Evolutionary conservation across 1,140 invertebrate species (phyloP), one percentile per base, ranked within the genome.

Genomic region (Grapholita molesta): DNA sequence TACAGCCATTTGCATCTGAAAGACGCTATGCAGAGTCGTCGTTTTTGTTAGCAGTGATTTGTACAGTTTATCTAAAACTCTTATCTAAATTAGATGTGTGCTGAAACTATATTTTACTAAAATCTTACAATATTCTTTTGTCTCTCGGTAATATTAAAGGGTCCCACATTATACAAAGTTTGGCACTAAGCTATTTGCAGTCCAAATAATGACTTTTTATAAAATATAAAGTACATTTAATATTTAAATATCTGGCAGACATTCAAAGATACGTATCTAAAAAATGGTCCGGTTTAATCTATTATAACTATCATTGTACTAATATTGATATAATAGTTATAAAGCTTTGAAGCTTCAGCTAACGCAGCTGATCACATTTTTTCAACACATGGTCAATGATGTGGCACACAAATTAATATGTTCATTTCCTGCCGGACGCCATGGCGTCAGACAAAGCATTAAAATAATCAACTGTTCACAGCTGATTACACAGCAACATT

Each of bases 1-100:
- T 88, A 89, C 85, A 83, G 80, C 82, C 72, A 88, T 90, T 90
- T 88, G 86, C 88, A 89, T 90, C 74, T 80, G 78, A 88, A 90
- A 88, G 84, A 79, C 79, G 82, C 79, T 79, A 76, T 82, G 77
- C 80, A 80, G 77, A 82, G 79, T 71, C 77, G 78, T 71, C 77
- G 79, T 84, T 88, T 84, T 85, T 84, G 78, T 77, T 70, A 71
- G 69, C 73, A 75, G 82, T 90, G 86, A 90, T 90, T 90, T 90
- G 88, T 89, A 75, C 76, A 52, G 67, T 82, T 83, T 88, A 88
- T 88, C 86, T 86, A 53, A 77, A 78, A 74, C 74, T 84, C 71
- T 77, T 82, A 88, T 90, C 86, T 90, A 79, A 87, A 90, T 85
- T 82, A 83, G 85, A 87, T 87, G 78, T 81, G 75, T 80, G 74